phyloP scores from a whole-genome alignment of 1,140 invertebrate species.

The Caenorhabditis brenneri region DNA sequence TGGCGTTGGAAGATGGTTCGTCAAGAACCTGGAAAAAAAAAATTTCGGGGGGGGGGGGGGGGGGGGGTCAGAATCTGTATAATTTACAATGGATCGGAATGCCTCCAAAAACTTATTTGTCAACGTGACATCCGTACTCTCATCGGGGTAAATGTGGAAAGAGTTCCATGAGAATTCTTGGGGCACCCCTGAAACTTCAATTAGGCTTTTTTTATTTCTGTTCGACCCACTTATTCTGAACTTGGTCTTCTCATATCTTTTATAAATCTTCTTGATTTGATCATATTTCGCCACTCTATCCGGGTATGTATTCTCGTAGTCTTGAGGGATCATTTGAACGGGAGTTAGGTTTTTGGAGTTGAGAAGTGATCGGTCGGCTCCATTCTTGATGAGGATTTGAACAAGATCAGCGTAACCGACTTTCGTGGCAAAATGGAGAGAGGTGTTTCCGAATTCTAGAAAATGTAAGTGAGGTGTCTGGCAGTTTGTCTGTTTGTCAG shows the following conservation, averaged over 20 bases:
- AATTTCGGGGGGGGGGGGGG: too few relatives aligned
- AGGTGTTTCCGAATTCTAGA: neutral
- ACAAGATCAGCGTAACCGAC: neutral
- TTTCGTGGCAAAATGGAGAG: neutral
- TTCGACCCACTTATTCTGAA: neutral
- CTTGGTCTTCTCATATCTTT: neutral
- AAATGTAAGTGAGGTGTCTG: too few relatives aligned
- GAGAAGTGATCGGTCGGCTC: neutral
- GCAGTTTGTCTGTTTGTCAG: too few relatives aligned
- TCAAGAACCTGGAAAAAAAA: neutral
- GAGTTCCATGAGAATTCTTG: neutral
- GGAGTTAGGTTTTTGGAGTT: neutral
- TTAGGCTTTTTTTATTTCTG: neutral
- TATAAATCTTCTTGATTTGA: neutral
- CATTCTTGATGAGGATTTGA: neutral
- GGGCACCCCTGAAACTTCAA: neutral
- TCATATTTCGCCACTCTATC: neutral
- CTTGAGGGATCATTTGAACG: neutral
- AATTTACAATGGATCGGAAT: neutral
- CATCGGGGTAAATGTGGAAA: too few relatives aligned
- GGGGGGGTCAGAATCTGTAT: too few relatives aligned
- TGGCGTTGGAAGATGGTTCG: neutral
- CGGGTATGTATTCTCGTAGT: neutral
- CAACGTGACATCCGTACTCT: too few relatives aligned
- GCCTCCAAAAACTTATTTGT: neutral